These are phyloP conservation scores for Syngnathus scovelli DNA, from an alignment of 2,113 vertebrate species.

Conservation along the genomic window DNA sequence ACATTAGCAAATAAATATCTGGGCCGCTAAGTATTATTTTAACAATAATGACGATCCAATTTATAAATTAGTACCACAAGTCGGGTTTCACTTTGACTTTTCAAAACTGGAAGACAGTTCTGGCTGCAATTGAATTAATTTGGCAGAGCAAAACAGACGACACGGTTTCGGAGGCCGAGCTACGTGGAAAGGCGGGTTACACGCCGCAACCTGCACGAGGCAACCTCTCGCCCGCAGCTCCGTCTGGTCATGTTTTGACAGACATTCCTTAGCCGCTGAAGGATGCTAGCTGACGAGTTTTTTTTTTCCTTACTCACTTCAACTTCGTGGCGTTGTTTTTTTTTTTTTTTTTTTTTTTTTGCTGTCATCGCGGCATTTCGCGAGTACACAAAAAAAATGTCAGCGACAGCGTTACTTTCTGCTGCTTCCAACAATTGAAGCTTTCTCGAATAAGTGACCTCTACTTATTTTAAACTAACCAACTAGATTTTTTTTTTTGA, in stretches of 20 bases:
- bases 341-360: constrained; percentile 32
- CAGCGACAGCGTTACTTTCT: constrained; percentile 12
- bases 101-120: neutral
- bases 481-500: constrained; percentile 23
- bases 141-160: neutral
- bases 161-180: constrained; percentile 12
- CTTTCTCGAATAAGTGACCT: constrained; percentile 18
- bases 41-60: no score
- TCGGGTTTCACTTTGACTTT: neutral
- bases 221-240: constrained; percentile 41
- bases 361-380: constrained; percentile 39
- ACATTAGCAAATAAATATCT: no score
- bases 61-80: no score
- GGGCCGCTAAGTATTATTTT: no score
- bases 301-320: constrained; percentile 18
- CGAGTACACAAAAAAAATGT: constrained; percentile 23
- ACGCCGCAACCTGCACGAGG: constrained; percentile 39
- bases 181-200: constrained; percentile 33
- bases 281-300: constrained; percentile 32
- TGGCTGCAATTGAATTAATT: neutral
- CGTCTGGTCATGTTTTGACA: constrained; percentile 59
- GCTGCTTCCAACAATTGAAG: constrained; percentile 24
- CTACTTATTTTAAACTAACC: neutral
- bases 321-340: constrained; percentile 44
- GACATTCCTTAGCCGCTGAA: constrained; percentile 50